phyloP scores from a whole-genome alignment of 2,888 invertebrate species.

The Resseliella maxima region DNA sequence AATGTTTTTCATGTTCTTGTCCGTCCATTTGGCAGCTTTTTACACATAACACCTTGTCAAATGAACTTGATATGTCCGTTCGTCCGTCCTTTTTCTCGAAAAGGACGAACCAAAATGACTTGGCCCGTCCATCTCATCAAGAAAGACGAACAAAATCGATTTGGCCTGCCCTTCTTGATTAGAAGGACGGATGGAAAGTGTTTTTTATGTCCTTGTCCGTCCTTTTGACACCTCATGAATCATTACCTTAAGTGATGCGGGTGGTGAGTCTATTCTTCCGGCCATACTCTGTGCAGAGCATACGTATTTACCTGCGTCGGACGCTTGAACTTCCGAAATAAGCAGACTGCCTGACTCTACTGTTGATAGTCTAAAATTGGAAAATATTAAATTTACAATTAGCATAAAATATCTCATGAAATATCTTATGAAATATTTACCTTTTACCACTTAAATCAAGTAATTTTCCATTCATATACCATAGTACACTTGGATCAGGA shows the following conservation, averaged over 20 bases:
- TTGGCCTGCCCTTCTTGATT: no score
- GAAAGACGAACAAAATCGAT: no score
- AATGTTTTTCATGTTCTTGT: no score
- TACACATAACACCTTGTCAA: no score
- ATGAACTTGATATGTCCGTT: no score
- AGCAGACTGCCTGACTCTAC: conserved; percentile 62
- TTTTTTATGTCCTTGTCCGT: no score
- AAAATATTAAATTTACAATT: not conserved
- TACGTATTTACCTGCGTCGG: conserved; percentile 62
- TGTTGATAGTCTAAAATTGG: conserved; percentile 60
- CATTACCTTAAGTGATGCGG: conserved; percentile 61
- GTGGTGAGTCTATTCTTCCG: conserved; percentile 61
- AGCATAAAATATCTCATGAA: not conserved
- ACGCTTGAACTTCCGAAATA: conserved; percentile 62
- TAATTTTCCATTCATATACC: conserved; percentile 62
- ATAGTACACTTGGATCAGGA: conserved; percentile 62
- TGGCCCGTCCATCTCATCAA: no score
- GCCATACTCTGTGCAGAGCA: conserved; percentile 63
- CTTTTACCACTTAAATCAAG: conserved; percentile 62
- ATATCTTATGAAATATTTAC: conserved; percentile 58
- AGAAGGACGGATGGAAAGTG: no score
- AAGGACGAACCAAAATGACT: no score
- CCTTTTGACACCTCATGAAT: no score
- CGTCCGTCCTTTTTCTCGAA: no score
- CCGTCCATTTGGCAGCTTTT: no score